Evolutionary conservation across 2,113 vertebrate genomes (phyloP).

Genomic region (Peromyscus polionotus): DNA sequence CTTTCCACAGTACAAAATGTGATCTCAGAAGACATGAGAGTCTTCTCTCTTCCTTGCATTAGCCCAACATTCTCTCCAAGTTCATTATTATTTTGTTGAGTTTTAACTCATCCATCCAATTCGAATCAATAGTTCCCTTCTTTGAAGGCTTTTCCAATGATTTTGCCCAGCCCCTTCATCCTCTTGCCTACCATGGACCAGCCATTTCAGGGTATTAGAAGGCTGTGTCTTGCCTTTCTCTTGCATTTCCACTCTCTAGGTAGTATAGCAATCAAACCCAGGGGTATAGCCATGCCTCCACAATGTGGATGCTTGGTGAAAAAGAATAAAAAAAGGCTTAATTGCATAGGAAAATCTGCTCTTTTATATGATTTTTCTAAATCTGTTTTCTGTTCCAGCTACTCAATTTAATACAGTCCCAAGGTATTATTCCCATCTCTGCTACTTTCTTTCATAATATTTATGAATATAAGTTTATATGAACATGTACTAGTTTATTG

Average conservation of each 20-base stretch:
- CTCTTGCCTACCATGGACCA: neutral
- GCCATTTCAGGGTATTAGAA: neutral
- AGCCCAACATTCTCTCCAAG: neutral
- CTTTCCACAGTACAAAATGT: neutral
- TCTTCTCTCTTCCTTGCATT: neutral
- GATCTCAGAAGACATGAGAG: neutral
- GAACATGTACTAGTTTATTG: conserved; percentile 50
- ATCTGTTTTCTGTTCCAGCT: conserved; percentile 57
- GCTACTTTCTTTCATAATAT: conserved; percentile 52
- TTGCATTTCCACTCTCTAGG: neutral
- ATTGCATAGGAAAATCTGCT: conserved; percentile 37
- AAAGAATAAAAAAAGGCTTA: conserved; percentile 3
- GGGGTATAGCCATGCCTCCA: neutral
- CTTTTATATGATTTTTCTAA: conserved; percentile 17
- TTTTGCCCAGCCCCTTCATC: neutral
- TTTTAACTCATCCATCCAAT: conserved; percentile 7
- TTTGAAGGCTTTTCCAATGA: neutral
- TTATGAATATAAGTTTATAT: conserved; percentile 56
- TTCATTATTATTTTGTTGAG: neutral
- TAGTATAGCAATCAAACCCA: neutral
- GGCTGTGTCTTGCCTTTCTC: neutral
- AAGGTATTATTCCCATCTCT: conserved; percentile 45
- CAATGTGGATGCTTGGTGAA: neutral
- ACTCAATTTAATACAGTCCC: conserved; percentile 30
- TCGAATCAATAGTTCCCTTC: neutral